Percentiles rank a stretch among this genome's conserved stretches.
Evolutionary conservation across 2,888 invertebrate genomes (phyloP).

Genomic region (Nomada ruficornis): DNA sequence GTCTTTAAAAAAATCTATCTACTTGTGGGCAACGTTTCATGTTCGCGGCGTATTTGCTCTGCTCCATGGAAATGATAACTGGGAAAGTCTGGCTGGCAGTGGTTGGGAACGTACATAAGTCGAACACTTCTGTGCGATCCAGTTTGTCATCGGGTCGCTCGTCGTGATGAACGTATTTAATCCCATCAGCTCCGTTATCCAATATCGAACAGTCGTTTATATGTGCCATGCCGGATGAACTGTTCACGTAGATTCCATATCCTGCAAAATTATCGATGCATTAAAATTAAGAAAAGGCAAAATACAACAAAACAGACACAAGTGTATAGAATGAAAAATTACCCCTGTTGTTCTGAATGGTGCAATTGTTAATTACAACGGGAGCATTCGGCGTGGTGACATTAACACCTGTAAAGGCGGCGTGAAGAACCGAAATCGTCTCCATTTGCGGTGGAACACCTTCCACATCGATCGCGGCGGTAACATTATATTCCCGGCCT

Average conservation of each 20-base stretch:
- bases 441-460: constrained; percentile 96
- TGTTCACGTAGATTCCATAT: constrained; percentile 95
- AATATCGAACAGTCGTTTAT: constrained; percentile 91
- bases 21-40: constrained; percentile 91
- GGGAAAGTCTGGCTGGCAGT: constrained; percentile 95
- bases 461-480: constrained; percentile 93
- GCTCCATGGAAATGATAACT: constrained; percentile 92
- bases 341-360: constrained; percentile 92
- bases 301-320: background rate
- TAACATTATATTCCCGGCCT: constrained; percentile 91
- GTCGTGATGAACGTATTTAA: constrained; percentile 94
- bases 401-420: constrained; percentile 97
- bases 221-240: constrained; percentile 92
- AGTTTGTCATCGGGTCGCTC: constrained; percentile 90
- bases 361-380: constrained; percentile 92
- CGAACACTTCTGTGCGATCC: constrained; percentile 91
- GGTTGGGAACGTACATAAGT: constrained; percentile 94
- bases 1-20: constrained; percentile 28
- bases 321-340: constrained; percentile 55
- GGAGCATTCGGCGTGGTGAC: constrained; percentile 93
- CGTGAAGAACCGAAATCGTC: constrained; percentile 92
- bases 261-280: constrained; percentile 85
- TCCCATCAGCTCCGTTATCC: constrained; percentile 95
- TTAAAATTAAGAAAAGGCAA: background rate
- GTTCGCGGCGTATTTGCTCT: constrained; percentile 90